phyloP scores from a whole-genome alignment of 1,140 invertebrate species.

The Bombus difficillimus region DNA sequence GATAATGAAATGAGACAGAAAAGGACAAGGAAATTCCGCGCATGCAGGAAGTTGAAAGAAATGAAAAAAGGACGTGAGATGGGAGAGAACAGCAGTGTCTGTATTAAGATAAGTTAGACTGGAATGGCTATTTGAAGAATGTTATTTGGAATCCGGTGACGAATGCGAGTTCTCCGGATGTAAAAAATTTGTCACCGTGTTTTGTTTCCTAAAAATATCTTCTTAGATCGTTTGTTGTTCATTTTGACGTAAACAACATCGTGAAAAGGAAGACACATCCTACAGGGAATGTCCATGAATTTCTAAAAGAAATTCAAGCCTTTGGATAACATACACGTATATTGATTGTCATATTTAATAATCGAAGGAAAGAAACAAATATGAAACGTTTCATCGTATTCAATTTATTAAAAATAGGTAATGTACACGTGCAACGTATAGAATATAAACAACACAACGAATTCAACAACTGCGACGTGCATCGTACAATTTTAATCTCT shows the following conservation, averaged over 20 bases:
- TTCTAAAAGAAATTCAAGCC: too few species aligned
- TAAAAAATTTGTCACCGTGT: too few species aligned
- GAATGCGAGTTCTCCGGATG: background rate
- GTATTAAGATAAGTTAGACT: background rate
- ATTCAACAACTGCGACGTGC: too few species aligned
- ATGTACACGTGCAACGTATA: background rate
- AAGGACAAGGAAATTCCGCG: background rate
- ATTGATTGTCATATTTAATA: background rate
- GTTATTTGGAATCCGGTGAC: background rate
- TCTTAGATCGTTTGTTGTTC: too few species aligned
- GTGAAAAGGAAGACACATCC: too few species aligned
- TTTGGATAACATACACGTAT: too few species aligned
- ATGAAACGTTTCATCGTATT: background rate
- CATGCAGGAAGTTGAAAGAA: background rate
- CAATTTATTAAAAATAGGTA: background rate
- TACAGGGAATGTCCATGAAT: too few species aligned
- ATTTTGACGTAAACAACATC: too few species aligned
- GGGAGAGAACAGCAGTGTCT: background rate
- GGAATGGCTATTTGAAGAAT: background rate
- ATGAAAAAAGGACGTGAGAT: background rate
- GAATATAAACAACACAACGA: too few species aligned
- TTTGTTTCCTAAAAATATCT: too few species aligned
- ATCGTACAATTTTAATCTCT: background rate
- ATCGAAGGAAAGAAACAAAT: background rate
- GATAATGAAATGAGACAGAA: slow-evolving; percentile 9